These are phyloP conservation scores for Hyposoter didymator DNA, from an alignment of 2,888 invertebrate species.

Conservation along the genomic window DNA sequence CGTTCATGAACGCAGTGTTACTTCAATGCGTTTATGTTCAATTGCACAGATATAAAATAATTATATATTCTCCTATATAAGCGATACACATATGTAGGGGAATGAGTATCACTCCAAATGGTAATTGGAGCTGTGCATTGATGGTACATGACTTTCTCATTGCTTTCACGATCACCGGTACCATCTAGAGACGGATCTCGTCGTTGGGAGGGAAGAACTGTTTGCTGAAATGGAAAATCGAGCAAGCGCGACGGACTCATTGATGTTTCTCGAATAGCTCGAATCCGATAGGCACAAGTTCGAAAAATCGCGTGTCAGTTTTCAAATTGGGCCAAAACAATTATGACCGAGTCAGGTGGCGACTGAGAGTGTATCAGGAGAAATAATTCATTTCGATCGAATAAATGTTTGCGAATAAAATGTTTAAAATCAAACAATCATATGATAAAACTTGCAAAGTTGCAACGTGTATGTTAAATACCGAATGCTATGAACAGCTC, in stretches of 20 bases:
- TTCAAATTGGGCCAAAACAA: constrained; percentile 22
- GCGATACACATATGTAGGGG: not conserved
- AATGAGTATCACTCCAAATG: constrained; percentile 59
- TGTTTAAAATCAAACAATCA: constrained; percentile 11
- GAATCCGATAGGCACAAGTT: not conserved
- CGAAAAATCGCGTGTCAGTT: constrained; percentile 30
- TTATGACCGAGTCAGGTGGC: constrained; percentile 8
- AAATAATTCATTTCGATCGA: not conserved
- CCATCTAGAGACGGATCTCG: constrained; percentile 51
- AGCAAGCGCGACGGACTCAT: constrained; percentile 23
- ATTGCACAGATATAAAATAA: constrained; percentile 2
- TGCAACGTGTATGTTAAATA: constrained; percentile 14
- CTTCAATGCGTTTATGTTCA: constrained; percentile 7
- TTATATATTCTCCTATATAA: not conserved
- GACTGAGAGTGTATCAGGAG: not conserved
- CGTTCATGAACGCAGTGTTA: not conserved
- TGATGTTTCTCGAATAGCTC: not conserved
- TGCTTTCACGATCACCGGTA: constrained; percentile 62
- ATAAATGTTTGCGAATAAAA: not conserved
- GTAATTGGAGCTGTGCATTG: constrained; percentile 61
- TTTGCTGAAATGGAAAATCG: constrained; percentile 42
- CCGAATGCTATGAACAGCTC: constrained; percentile 16
- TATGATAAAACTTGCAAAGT: not conserved
- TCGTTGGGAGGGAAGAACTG: constrained; percentile 15
- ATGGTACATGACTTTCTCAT: constrained; percentile 60